Conservation (phyloP, 2,113 vertebrate species). For the Syngnathus typhle region DNA sequence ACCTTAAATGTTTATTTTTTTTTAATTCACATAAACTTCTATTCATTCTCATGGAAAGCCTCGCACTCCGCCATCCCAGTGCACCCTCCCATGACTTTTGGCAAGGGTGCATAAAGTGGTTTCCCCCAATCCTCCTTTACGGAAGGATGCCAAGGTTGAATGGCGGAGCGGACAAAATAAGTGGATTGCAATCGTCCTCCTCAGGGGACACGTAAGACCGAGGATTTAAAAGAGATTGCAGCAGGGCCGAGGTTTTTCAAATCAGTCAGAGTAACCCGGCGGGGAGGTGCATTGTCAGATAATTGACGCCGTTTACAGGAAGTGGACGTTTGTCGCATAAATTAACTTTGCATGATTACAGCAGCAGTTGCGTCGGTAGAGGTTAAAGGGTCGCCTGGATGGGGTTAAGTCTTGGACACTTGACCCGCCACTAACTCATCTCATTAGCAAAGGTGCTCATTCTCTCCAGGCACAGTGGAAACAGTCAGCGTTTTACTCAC, state of each 20-base stretch:
- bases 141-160: constrained; percentile 28
- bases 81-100: constrained; percentile 19
- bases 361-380: not conserved
- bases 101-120: constrained; percentile 2
- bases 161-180: constrained; percentile 34
- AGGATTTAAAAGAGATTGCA: constrained; percentile 69
- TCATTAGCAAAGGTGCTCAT: constrained; percentile 66
- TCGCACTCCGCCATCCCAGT: not conserved
- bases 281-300: not conserved
- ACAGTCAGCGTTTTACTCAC: constrained; percentile 58
- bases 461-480: constrained; percentile 38
- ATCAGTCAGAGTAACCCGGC: constrained; percentile 59
- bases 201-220: constrained; percentile 54
- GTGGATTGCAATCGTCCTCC: constrained; percentile 44
- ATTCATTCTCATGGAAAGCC: not conserved
- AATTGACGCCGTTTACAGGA: not conserved
- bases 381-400: constrained; percentile 36
- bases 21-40: no score
- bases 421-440: constrained; percentile 51
- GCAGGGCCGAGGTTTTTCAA: constrained; percentile 58
- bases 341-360: not conserved
- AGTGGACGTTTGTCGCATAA: not conserved
- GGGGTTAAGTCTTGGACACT: constrained; percentile 46
- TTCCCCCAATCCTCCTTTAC: not conserved
- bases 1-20: no score